These are phyloP conservation scores for Emys orbicularis DNA, from an alignment of 2,797 vertebrate genomes.

Conservation along the genomic window DNA sequence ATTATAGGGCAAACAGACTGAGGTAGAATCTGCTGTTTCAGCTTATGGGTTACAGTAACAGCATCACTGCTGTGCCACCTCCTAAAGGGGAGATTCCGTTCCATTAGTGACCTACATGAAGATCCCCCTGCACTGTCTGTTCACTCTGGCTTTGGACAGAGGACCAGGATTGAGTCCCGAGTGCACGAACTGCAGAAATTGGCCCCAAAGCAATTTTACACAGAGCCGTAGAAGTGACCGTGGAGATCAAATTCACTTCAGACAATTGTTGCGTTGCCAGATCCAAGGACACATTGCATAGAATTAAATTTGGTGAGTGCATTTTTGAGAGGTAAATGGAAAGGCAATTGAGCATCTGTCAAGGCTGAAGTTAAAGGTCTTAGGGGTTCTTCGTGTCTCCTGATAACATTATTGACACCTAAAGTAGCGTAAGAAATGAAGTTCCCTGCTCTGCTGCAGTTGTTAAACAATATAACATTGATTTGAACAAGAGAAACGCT, in stretches of 20 bases:
- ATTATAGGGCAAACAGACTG: neutral
- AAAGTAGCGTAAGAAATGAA: neutral
- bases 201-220: neutral
- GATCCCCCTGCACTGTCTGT: neutral
- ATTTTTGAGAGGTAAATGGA: neutral
- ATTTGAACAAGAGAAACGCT: neutral
- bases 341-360: neutral
- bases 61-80: neutral
- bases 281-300: neutral
- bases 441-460: neutral
- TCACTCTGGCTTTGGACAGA: neutral
- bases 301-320: neutral
- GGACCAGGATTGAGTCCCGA: neutral
- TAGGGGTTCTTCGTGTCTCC: neutral
- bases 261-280: neutral
- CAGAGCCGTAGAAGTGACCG: neutral
- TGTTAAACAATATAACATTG: neutral
- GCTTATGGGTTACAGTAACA: neutral
- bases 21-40: neutral
- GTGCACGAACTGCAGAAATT: neutral
- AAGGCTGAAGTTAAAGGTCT: neutral
- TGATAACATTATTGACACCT: neutral
- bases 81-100: neutral
- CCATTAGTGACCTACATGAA: neutral
- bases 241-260: neutral